A percentile compares a stretch with the other conserved stretches of the same genome.
phyloP scores from a whole-genome alignment of 2,888 invertebrate genomes.

The Napeogenes inachia region DNA sequence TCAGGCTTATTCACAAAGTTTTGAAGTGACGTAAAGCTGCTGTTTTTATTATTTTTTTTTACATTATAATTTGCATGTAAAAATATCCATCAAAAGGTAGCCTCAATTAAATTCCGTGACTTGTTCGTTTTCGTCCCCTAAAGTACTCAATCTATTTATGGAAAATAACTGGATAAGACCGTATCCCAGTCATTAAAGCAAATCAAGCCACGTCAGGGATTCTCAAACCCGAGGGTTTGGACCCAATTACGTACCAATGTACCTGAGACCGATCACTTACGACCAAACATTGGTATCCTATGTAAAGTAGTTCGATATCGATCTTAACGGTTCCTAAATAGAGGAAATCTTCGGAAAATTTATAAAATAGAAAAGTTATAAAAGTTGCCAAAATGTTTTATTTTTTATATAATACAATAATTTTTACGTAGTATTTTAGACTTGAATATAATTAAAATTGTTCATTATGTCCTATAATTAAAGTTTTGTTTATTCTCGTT shows the following conservation, averaged over 20 bases:
- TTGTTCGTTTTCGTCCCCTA: constrained; percentile 2
- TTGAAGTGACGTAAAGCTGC: constrained; percentile 18
- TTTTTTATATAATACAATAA: too few species aligned
- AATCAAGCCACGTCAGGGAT: constrained; percentile 56
- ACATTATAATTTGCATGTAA: not conserved
- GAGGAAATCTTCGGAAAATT: constrained; percentile 18
- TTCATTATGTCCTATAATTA: not conserved
- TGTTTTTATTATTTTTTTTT: constrained; percentile 8
- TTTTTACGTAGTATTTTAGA: too few species aligned
- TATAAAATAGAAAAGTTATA: constrained; percentile 23
- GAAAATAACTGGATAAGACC: constrained; percentile 15
- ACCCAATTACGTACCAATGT: constrained; percentile 54
- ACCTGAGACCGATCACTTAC: constrained; percentile 38
- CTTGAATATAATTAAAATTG: too few species aligned
- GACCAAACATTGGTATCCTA: constrained; percentile 21
- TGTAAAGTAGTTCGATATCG: constrained; percentile 21
- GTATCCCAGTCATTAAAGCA: constrained; percentile 53
- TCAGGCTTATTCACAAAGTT: constrained; percentile 19
- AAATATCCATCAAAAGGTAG: too few species aligned
- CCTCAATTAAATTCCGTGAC: not conserved
- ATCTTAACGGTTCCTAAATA: constrained; percentile 19
- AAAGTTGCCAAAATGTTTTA: constrained; percentile 5
- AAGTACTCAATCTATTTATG: constrained; percentile 12
- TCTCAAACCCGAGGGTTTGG: constrained; percentile 55
- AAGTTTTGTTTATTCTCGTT: constrained; percentile 12